Evolutionary conservation across 2,797 vertebrate genomes (phyloP).

Genomic region (Tiaroga cobitis): DNA sequence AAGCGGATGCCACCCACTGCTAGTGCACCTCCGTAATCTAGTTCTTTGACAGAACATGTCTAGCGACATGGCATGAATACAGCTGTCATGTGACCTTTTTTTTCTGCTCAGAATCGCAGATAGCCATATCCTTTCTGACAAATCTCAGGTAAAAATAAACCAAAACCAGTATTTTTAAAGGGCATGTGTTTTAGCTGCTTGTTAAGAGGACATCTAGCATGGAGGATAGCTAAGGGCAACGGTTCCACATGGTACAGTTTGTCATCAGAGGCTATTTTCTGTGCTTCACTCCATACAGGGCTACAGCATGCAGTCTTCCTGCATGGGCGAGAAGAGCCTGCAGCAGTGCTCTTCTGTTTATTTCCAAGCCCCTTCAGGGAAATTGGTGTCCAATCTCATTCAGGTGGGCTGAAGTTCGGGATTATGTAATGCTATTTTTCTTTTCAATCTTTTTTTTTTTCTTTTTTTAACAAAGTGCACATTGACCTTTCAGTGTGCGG

Average conservation of each 20-base stretch:
- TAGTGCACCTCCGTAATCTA: conserved; percentile 27
- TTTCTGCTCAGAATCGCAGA: background rate
- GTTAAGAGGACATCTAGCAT: conserved; percentile 8
- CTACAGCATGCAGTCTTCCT: conserved; percentile 15
- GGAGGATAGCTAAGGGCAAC: conserved; percentile 17
- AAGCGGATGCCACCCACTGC: conserved; percentile 9
- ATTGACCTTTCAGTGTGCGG: conserved; percentile 71
- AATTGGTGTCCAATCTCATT: conserved; percentile 61
- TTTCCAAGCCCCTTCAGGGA: conserved; percentile 59
- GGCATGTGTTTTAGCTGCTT: conserved; percentile 25
- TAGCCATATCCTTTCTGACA: background rate
- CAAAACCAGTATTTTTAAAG: conserved; percentile 30
- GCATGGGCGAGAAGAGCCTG: conserved; percentile 35
- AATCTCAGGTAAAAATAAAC: conserved; percentile 18
- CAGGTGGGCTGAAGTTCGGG: conserved; percentile 61
- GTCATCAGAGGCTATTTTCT: conserved; percentile 44
- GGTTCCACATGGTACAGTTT: background rate
- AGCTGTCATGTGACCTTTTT: background rate
- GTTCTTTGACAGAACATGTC: conserved; percentile 27
- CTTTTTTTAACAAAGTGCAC: conserved; percentile 69
- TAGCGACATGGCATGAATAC: conserved; percentile 34
- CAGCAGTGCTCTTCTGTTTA: conserved; percentile 63
- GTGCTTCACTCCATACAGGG: conserved; percentile 28
- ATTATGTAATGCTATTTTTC: conserved; percentile 51
- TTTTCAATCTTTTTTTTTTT: conserved; percentile 55